phyloP scores from a whole-genome alignment of 2,888 invertebrate genomes.

The Chalcis sispes region DNA sequence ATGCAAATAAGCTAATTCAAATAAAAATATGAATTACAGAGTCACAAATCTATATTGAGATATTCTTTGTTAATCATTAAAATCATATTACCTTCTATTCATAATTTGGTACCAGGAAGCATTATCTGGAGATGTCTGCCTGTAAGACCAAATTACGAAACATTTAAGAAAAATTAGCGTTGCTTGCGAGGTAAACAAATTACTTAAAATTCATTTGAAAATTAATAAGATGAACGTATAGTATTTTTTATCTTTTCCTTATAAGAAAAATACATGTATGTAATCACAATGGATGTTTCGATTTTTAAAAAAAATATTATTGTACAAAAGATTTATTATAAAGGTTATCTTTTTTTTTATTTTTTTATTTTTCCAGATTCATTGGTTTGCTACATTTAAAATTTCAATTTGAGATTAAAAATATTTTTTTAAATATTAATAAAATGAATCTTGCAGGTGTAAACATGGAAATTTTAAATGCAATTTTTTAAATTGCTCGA shows the following conservation, averaged over 20 bases:
- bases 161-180: slow-evolving; percentile 36
- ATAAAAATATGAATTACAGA: neutral
- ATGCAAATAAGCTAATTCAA: neutral
- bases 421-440: too few species aligned
- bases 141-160: slow-evolving; percentile 49
- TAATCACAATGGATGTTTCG: neutral
- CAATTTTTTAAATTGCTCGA: too few species aligned
- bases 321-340: neutral
- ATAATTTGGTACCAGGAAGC: slow-evolving; percentile 51
- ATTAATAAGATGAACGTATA: neutral
- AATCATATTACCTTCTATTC: slow-evolving; percentile 48
- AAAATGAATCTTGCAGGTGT: too few species aligned
- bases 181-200: neutral
- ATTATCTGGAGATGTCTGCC: slow-evolving; percentile 46
- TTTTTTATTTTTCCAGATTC: too few species aligned
- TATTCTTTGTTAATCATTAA: slow-evolving; percentile 1
- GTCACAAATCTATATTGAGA: slow-evolving; percentile 9
- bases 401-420: too few species aligned
- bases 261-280: neutral
- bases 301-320: neutral
- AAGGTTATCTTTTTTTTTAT: too few species aligned
- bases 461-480: too few species aligned
- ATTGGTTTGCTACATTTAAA: too few species aligned
- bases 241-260: neutral
- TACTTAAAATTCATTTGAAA: neutral